phyloP scores from a whole-genome alignment of 2,888 invertebrate species.

The Polymixis lichenea region DNA sequence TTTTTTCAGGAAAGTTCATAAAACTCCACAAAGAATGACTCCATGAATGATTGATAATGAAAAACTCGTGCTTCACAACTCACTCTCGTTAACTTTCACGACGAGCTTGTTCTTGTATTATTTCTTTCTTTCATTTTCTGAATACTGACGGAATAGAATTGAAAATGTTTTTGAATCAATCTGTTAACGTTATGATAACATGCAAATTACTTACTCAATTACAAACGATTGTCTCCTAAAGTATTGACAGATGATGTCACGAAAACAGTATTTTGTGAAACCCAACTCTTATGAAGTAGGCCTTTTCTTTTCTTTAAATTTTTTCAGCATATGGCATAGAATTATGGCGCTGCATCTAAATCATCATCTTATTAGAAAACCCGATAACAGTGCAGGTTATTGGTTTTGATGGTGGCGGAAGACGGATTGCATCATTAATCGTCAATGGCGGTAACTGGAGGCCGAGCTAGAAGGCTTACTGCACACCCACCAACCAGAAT shows the following conservation, averaged over 20 bases:
- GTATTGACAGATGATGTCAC: background rate
- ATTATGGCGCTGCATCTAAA: too few relatives aligned
- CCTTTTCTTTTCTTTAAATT: too few relatives aligned
- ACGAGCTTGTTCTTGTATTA: constrained; percentile 34
- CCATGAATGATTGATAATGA: constrained; percentile 66
- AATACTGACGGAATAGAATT: constrained; percentile 14
- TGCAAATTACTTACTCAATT: background rate
- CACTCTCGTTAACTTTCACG: constrained; percentile 42
- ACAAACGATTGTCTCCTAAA: background rate
- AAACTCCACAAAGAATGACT: constrained; percentile 49
- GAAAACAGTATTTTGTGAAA: background rate
- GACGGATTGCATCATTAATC: background rate
- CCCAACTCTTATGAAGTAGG: background rate
- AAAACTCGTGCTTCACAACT: constrained; percentile 37
- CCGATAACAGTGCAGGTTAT: background rate
- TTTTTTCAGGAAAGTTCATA: constrained; percentile 50
- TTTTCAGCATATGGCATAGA: too few relatives aligned
- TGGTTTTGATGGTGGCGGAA: background rate
- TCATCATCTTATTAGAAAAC: too few relatives aligned
- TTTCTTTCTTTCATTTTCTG: constrained; percentile 26
- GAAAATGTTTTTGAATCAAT: constrained; percentile 25
- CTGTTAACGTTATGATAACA: background rate
- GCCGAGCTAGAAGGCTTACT: background rate
- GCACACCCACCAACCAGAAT: background rate
- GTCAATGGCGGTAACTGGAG: background rate